Conservation (phyloP, 2,113 vertebrate species). For the Merops nubicus region DNA sequence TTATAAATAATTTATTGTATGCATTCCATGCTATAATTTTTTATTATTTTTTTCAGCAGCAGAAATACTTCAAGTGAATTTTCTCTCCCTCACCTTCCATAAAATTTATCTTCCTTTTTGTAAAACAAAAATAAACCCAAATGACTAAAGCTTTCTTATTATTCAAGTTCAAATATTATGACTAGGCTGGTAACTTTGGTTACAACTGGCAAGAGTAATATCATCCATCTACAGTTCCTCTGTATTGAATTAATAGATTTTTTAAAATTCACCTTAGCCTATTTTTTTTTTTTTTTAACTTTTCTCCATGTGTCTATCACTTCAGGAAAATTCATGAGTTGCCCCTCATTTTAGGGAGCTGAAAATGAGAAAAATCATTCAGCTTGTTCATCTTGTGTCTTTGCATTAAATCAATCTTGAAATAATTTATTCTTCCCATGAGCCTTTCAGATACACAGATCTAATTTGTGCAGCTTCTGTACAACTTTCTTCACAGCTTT, state of each 20-base stretch:
- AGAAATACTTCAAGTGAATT: background rate
- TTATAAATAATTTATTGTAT: background rate
- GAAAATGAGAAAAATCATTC: constrained; percentile 21
- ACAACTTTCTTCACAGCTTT: background rate
- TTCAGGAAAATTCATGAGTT: background rate
- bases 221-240: background rate
- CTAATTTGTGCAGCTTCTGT: background rate
- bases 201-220: background rate
- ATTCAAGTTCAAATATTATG: background rate
- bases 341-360: background rate
- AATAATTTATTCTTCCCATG: constrained; percentile 12
- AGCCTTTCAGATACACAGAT: background rate
- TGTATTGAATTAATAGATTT: background rate
- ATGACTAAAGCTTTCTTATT: background rate
- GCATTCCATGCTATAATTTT: background rate
- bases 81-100: background rate
- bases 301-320: background rate
- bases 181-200: background rate
- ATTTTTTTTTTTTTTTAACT: background rate
- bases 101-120: background rate
- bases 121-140: background rate
- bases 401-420: constrained; percentile 38
- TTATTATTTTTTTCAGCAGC: background rate
- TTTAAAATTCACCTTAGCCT: background rate
- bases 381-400: constrained; percentile 8